These are phyloP conservation scores for Oreotragus oreotragus DNA, from an alignment of 2,113 vertebrate genomes.

Conservation along the genomic window DNA sequence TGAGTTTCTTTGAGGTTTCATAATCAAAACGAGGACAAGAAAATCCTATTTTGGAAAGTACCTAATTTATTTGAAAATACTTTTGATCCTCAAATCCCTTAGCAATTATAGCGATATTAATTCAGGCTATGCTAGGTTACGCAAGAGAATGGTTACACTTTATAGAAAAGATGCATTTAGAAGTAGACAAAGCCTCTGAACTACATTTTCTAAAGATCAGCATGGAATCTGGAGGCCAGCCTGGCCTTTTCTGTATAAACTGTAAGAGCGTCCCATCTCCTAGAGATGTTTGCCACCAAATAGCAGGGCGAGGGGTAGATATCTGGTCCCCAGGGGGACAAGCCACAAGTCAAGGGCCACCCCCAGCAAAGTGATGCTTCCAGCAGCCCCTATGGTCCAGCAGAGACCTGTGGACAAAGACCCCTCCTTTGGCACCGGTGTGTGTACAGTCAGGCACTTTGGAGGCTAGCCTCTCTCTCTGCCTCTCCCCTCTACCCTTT, in stretches of 20 bases:
- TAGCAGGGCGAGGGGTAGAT: neutral
- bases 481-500: neutral
- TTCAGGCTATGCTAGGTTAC: neutral
- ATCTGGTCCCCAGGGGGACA: neutral
- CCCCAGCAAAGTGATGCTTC: neutral
- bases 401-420: neutral
- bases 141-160: conserved; percentile 11
- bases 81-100: conserved; percentile 41
- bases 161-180: neutral
- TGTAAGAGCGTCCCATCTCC: neutral
- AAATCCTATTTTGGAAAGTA: conserved; percentile 14
- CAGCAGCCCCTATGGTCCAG: neutral
- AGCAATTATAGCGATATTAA: conserved; percentile 24
- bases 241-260: neutral
- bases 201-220: conserved; percentile 20
- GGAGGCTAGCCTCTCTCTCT: too few relatives aligned
- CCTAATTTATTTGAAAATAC: conserved; percentile 37
- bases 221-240: neutral
- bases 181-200: conserved; percentile 10
- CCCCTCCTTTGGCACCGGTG: neutral
- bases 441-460: neutral
- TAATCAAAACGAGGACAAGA: conserved; percentile 31
- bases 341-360: fast-evolving
- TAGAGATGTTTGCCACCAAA: conserved; percentile 10
- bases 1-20: conserved; percentile 5